Conservation (phyloP, 2,797 vertebrate species). For the Protonibea diacanthus region DNA sequence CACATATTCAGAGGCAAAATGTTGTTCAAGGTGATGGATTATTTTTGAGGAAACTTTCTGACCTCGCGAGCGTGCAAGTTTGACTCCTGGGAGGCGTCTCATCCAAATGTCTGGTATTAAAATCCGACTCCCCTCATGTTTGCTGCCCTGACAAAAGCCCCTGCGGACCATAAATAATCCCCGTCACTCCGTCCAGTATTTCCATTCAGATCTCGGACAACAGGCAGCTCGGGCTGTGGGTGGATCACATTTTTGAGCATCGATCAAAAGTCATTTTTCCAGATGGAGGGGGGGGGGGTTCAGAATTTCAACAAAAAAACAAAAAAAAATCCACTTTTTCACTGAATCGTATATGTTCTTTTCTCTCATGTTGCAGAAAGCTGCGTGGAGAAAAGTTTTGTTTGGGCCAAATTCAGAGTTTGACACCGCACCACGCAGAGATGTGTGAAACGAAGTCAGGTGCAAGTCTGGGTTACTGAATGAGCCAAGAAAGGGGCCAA, state of each 20-base stretch:
- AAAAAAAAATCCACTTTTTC: background rate
- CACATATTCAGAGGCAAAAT: slow-evolving; percentile 1
- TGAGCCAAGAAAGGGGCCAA: background rate
- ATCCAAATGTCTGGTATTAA: slow-evolving; percentile 61
- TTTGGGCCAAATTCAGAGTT: slow-evolving; percentile 30
- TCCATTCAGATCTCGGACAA: slow-evolving; percentile 44
- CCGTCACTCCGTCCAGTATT: slow-evolving; percentile 33
- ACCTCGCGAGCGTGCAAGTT: background rate
- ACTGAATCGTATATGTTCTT: background rate
- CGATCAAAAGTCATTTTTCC: slow-evolving; percentile 64
- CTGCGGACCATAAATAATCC: slow-evolving; percentile 43
- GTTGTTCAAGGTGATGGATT: slow-evolving; percentile 33
- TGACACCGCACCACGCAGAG: background rate
- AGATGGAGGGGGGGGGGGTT: slow-evolving; percentile 50
- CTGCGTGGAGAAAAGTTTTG: slow-evolving; percentile 7
- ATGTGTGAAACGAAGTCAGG: slow-evolving; percentile 35
- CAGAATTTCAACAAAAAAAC: background rate
- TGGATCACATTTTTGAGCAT: slow-evolving; percentile 36
- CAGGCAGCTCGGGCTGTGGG: slow-evolving; percentile 22
- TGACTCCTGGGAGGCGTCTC: slow-evolving; percentile 4
- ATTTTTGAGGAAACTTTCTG: slow-evolving; percentile 17
- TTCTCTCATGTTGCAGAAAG: slow-evolving; percentile 20
- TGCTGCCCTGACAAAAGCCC: slow-evolving; percentile 45
- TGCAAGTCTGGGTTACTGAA: background rate
- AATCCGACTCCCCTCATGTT: slow-evolving; percentile 49